A percentile compares a stretch with the other conserved stretches of the same genome.
Evolutionary conservation across 30 jellyfish, hydroid and myxozoan genomes (phyloP).

Genomic region (Mastigias papua): DNA sequence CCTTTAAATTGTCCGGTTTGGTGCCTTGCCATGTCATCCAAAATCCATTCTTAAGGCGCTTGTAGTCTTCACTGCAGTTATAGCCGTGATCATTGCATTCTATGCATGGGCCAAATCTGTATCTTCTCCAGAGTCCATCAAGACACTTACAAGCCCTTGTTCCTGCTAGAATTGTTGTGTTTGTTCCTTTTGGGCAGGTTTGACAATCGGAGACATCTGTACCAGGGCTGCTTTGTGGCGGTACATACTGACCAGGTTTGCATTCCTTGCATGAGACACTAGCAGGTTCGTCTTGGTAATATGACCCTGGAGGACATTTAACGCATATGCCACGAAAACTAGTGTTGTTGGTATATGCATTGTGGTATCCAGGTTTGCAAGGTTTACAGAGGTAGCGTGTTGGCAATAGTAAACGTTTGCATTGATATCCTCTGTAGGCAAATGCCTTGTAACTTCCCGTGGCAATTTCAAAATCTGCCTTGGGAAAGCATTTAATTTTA

Average conservation of each 20-base stretch:
- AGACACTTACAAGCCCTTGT: slow-evolving; percentile 46
- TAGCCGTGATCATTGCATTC: slow-evolving; percentile 14
- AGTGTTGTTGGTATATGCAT: neutral
- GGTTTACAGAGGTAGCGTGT: slow-evolving; percentile 21
- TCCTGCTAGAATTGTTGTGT: slow-evolving; percentile 53
- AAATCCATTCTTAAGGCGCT: slow-evolving; percentile 5
- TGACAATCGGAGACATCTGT: slow-evolving; percentile 25
- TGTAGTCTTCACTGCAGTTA: slow-evolving; percentile 36
- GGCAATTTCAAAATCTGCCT: neutral
- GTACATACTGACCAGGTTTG: slow-evolving; percentile 59
- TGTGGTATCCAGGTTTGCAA: slow-evolving; percentile 26
- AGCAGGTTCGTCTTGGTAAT: slow-evolving; percentile 57
- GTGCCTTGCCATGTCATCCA: slow-evolving; percentile 44
- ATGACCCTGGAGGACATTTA: slow-evolving; percentile 61
- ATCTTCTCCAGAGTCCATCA: slow-evolving; percentile 14
- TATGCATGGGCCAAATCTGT: slow-evolving; percentile 39
- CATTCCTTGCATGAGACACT: slow-evolving; percentile 43
- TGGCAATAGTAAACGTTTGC: neutral
- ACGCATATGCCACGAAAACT: neutral
- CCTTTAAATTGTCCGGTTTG: no score
- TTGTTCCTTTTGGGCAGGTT: slow-evolving; percentile 72
- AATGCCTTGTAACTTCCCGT: neutral
- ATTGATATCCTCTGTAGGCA: slow-evolving; percentile 24
- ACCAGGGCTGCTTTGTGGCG: slow-evolving; percentile 51
- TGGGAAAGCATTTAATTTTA: slow-evolving; percentile 39